Evolutionary conservation across 2,888 invertebrate species (phyloP), one percentile per base, ranked within the genome.

Genomic region (Drosophila borealis): DNA sequence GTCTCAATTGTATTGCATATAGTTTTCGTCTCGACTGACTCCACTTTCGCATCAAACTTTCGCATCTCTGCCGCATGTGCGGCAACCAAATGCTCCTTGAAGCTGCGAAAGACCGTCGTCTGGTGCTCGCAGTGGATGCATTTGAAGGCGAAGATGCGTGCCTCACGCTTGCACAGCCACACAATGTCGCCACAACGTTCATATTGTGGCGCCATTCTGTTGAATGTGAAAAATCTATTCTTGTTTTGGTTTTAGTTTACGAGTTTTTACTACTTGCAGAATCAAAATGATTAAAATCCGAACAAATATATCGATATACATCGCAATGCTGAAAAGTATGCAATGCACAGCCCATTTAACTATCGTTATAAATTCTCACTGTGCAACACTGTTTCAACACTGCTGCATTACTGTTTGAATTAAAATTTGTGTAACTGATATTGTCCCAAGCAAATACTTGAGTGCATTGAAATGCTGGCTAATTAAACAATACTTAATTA

Each of bases 101-200:
- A 76, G 4, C 36, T 50, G 8, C 33, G 45, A n/a, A 78, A 76
- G 14, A 59, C 60, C 13, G 17, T 60, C 11, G 65, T 34, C 17
- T 61, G 54, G 8, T 64, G 21, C 1, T 41, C 45, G 9, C 72
- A 78, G 44, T 46, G 57, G 29, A 66, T 46, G 42, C 74, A 74
- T 19, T 59, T 70, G n/a, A 76, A 73, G 14, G 59, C 69, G 4
- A 73, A 73, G 8, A 39, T 54, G 21, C 46, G 51, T 2, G 36
- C 11, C 14, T 61, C 13, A 0, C 42, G 34, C 46, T 59, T 62
- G 25, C 14, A 13, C 1, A 50, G 50, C 25, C 61, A 72, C 14
- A 73, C 64, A 21, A 62, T 68, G 8, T 73, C 57, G 14, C 68
- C 72, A 50, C 69, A 76, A 17, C 41, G 42, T 5, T 65, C 42